phyloP scores from a whole-genome alignment of 2,888 invertebrate genomes.

The Mesodorylaimus sp. region DNA sequence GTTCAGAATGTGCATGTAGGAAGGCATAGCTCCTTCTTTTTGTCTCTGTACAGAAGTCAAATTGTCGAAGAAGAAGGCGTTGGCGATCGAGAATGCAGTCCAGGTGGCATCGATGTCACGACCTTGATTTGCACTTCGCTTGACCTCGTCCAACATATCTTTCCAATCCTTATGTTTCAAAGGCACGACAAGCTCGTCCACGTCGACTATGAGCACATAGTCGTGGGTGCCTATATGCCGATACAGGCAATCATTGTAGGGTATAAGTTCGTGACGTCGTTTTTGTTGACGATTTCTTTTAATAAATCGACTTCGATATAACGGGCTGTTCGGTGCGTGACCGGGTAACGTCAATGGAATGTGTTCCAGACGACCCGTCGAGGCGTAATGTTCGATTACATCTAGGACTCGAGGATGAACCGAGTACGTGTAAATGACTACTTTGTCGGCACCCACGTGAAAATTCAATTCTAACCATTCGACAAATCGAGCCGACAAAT shows the following conservation, averaged over 20 bases:
- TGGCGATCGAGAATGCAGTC: slow-evolving; percentile 44
- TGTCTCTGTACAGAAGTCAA: slow-evolving; percentile 43
- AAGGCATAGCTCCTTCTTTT: slow-evolving; percentile 40
- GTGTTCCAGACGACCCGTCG: slow-evolving; percentile 33
- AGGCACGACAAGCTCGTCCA: slow-evolving; percentile 87
- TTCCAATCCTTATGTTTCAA: slow-evolving; percentile 49
- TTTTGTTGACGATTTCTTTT: slow-evolving; percentile 79
- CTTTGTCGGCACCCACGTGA: slow-evolving; percentile 52
- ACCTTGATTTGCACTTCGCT: slow-evolving; percentile 27
- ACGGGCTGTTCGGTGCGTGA: slow-evolving; percentile 66
- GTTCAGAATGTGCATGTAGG: slow-evolving; percentile 35
- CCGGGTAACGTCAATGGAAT: slow-evolving; percentile 67
- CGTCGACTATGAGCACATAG: slow-evolving; percentile 55
- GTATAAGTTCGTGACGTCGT: slow-evolving; percentile 78
- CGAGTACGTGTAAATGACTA: slow-evolving; percentile 65
- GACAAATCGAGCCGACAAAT: slow-evolving; percentile 64
- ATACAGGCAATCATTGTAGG: slow-evolving; percentile 88
- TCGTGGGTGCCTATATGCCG: slow-evolving; percentile 73
- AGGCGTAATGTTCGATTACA: slow-evolving; percentile 45
- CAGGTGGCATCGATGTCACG: not conserved
- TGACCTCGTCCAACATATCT: slow-evolving; percentile 52
- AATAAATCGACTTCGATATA: slow-evolving; percentile 43
- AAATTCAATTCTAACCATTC: slow-evolving; percentile 82
- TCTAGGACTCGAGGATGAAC: slow-evolving; percentile 77
- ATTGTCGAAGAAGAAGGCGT: slow-evolving; percentile 78